A percentile compares a stretch with the other conserved stretches of the same genome.
phyloP scores from a whole-genome alignment of 2,888 invertebrate species.

The Pollenia griseotomentosa region DNA sequence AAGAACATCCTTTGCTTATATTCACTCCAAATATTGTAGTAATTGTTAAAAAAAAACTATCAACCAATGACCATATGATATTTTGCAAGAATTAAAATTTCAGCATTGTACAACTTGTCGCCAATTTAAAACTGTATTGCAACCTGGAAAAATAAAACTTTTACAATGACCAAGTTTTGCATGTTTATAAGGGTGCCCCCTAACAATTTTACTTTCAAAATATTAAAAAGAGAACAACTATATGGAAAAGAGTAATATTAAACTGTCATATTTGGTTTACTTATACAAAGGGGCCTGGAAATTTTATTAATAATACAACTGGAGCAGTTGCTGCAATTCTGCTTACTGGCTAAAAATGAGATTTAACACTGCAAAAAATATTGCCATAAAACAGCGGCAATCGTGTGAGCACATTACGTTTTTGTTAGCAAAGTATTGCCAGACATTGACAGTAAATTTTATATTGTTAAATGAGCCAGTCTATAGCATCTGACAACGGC shows the following conservation, averaged over 20 bases:
- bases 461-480: too few species aligned
- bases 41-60: constrained; percentile 12
- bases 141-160: background rate
- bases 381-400: too few species aligned
- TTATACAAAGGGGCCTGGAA: background rate
- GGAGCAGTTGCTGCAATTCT: too few species aligned
- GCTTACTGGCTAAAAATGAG: too few species aligned
- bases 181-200: constrained; percentile 18
- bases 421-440: too few species aligned
- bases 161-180: constrained; percentile 39
- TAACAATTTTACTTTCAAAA: background rate
- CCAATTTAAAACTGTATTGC: constrained; percentile 50
- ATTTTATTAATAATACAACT: too few species aligned
- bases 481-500: too few species aligned
- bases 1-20: background rate
- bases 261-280: background rate
- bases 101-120: constrained; percentile 57
- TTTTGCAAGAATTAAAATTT: constrained; percentile 59
- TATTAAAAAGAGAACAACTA: too few species aligned
- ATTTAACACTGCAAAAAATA: too few species aligned
- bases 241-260: too few species aligned
- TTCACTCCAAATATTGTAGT: background rate
- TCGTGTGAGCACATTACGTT: too few species aligned
- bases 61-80: constrained; percentile 54
- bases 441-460: too few species aligned